Evolutionary conservation across 2,797 vertebrate genomes (phyloP).

Genomic region (Gallinago solitaria): DNA sequence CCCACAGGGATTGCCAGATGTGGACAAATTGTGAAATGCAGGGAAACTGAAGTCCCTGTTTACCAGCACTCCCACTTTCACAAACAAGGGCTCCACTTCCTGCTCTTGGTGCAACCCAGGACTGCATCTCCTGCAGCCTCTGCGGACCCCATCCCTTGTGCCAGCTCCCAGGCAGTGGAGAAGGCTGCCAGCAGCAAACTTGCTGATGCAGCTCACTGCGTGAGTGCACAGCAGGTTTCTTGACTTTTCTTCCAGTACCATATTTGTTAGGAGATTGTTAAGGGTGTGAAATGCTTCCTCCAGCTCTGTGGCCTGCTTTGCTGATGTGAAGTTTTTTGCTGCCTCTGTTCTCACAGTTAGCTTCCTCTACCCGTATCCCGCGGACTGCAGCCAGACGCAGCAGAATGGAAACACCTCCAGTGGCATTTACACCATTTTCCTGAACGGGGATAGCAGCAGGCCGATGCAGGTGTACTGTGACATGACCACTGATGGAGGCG

Average conservation of each 20-base stretch:
- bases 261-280: not conserved
- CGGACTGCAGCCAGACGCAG: conserved; percentile 85
- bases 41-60: not conserved
- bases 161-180: not conserved
- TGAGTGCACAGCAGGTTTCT: not conserved
- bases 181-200: not conserved
- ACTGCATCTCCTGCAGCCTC: not conserved
- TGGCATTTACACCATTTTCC: conserved; percentile 82
- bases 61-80: not conserved
- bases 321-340: not conserved
- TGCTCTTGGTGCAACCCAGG: not conserved
- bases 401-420: conserved; percentile 79
- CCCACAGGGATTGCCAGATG: not conserved
- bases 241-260: not conserved
- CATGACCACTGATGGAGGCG: conserved; percentile 87
- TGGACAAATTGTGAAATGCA: not conserved
- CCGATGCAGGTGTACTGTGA: conserved; percentile 86
- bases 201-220: not conserved
- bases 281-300: not conserved
- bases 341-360: conserved; percentile 70
- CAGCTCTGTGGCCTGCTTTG: not conserved
- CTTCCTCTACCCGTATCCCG: conserved; percentile 78
- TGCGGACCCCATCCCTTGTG: not conserved
- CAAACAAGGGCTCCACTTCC: not conserved
- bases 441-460: conserved; percentile 76